Evolutionary conservation across 2,113 vertebrate genomes (phyloP).

Genomic region (Gambusia affinis): DNA sequence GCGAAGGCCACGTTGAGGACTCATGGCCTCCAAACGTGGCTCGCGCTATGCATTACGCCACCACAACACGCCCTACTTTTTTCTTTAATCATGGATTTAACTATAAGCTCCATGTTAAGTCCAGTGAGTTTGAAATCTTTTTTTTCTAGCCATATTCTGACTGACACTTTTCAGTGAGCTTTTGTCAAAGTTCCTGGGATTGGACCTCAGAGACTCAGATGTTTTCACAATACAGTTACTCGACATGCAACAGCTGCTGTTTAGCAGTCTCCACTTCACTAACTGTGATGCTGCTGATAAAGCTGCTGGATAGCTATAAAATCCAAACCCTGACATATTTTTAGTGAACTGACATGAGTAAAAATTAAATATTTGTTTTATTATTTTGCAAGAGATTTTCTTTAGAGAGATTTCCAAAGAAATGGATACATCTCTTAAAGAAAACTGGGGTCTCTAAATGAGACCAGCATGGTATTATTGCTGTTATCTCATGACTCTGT

Average conservation of each 20-base stretch:
- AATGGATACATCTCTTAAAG: neutral
- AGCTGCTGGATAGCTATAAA: neutral
- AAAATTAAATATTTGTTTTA: neutral
- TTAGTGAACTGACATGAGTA: neutral
- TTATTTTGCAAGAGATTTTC: neutral
- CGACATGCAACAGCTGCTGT: neutral
- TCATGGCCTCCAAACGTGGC: no score
- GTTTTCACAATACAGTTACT: neutral
- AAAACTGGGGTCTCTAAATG: constrained; percentile 16
- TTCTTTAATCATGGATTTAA: neutral
- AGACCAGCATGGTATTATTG: constrained; percentile 42
- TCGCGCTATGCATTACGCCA: no score
- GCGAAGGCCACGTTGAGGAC: no score
- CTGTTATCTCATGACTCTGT: constrained; percentile 34
- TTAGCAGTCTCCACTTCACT: neutral
- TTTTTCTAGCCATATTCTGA: neutral
- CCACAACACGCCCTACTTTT: neutral
- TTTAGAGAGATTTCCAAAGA: neutral
- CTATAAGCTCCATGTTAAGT: neutral
- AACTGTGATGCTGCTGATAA: neutral
- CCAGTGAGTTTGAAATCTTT: neutral
- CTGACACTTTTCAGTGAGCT: neutral
- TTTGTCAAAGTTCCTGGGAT: neutral
- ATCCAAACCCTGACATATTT: neutral
- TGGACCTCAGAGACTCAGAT: neutral